Evolutionary conservation across 2,888 invertebrate species (phyloP).

Genomic region (Geotrupes spiniger): DNA sequence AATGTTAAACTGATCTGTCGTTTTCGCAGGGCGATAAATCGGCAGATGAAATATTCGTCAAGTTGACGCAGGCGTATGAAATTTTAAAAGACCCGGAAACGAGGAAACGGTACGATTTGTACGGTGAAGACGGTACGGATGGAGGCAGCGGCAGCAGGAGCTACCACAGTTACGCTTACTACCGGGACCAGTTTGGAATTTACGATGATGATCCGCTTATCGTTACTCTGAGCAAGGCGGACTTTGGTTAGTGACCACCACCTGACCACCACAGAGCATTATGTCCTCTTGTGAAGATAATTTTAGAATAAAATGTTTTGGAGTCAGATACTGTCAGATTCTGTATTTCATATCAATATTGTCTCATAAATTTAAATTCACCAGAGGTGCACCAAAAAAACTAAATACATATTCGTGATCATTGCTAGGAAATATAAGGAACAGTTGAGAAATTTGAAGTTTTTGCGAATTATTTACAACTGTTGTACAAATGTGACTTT

Average conservation of each 20-base stretch:
- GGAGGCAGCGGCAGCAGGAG: conserved; percentile 54
- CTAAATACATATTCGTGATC: no score
- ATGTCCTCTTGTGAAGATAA: neutral
- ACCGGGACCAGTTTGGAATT: conserved; percentile 76
- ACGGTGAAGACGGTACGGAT: conserved; percentile 68
- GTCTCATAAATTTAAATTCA: no score
- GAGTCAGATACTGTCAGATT: neutral
- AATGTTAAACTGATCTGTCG: no score
- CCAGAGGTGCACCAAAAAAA: no score
- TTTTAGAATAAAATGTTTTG: neutral
- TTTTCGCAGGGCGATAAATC: conserved; percentile 64
- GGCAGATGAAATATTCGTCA: conserved; percentile 73
- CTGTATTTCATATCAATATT: no score
- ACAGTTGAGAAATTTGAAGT: no score
- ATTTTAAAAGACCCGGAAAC: conserved; percentile 78
- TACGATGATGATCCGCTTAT: conserved; percentile 84
- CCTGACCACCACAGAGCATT: neutral
- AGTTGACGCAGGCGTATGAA: conserved; percentile 82
- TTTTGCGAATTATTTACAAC: neutral
- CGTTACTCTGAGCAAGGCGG: conserved; percentile 69
- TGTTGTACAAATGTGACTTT: no score
- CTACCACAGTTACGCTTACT: conserved; percentile 80
- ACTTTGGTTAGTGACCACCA: conserved; percentile 63
- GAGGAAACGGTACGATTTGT: conserved; percentile 73
- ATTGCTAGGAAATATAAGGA: no score